Evolutionary conservation across 2,797 vertebrate genomes (phyloP), one percentile per base, ranked within the genome.

Genomic region (Steatocranus sp.): DNA sequence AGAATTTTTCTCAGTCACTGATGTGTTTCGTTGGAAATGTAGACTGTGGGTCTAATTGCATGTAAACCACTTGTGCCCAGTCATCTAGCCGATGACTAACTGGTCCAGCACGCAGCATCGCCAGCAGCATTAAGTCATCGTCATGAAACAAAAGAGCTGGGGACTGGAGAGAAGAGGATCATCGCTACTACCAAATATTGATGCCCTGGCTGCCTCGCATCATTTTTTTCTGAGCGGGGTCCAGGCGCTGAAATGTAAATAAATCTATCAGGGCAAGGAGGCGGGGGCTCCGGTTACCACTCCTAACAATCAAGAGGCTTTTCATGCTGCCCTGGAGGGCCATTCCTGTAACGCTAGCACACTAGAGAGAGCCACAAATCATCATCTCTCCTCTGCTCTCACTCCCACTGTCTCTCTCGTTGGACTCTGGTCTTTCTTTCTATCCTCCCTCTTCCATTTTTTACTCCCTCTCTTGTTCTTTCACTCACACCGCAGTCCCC

Each of bases 241-340:
- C 86, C 86, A 93, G 93, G 92, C 91, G 76, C 94, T 96, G 94
- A 96, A 95, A 95, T 96, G 96, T 96, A 96, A 96, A 96, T 96
- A 96, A 95, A 96, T 96, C 95, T 96, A 92, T 95, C 79, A 89
- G 93, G 90, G 89, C 89, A 87, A 93, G 91, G 88, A 94, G 94
- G 89, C 63, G 87, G 77, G 91, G 93, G 94, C 94, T 96, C 95
- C 90, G 38, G 93, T 96, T 95, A 94, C 96, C 94, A 93, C 95
- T 96, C 94, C 89, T 87, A 89, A 96, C 96, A 96, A 96, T 95
- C 95, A 95, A 92, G 90, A 96, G 94, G 90, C 92, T 94, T 96
- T 96, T 96, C 95, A 96, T 95, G 91, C 91, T 92, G 95, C 96
- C 96, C 96, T 94, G 89, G 96, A 96, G 96, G 93, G 90, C 93